These are phyloP conservation scores for Neodiprion lecontei DNA, from an alignment of 1,140 invertebrate genomes.

Conservation along the genomic window DNA sequence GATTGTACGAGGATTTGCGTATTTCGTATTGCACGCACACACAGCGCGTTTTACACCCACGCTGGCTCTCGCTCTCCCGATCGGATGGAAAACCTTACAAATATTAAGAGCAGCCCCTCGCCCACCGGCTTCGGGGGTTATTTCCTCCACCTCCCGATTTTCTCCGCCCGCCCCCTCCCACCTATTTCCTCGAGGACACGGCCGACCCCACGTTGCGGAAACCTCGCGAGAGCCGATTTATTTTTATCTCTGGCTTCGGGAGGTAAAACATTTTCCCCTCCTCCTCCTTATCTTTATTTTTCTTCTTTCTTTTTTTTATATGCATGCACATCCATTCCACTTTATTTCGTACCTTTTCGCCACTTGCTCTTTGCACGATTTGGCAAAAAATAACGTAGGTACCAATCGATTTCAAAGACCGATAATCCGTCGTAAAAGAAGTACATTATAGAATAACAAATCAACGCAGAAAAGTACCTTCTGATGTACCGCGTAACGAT, in stretches of 20 bases:
- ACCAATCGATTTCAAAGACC: no score
- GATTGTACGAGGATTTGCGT: conserved; percentile 39
- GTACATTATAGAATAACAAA: no score
- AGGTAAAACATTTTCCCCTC: neutral
- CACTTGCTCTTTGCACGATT: no score
- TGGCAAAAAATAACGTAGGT: no score
- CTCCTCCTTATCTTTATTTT: neutral
- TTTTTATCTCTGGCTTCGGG: conserved; percentile 39
- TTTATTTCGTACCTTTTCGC: no score
- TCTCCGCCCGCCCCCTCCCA: neutral
- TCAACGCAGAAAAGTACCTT: no score
- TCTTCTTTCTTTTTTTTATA: neutral
- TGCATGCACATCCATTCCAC: no score
- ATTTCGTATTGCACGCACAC: conserved; percentile 29
- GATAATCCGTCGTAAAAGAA: no score
- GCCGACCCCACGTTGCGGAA: conserved; percentile 30
- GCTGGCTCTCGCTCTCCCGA: conserved; percentile 15
- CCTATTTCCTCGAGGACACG: neutral
- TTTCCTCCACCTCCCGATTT: conserved; percentile 18
- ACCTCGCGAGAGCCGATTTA: conserved; percentile 50
- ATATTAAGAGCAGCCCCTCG: conserved; percentile 54
- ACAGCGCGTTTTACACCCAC: neutral
- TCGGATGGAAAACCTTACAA: conserved; percentile 52
- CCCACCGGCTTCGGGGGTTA: conserved; percentile 23
- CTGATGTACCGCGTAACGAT: no score